A percentile compares a stretch with the other conserved stretches of the same genome.
Evolutionary conservation across 53 echinoderm and acorn worm genomes (phyloP).

Genomic region (Hippasteria phrygiana): DNA sequence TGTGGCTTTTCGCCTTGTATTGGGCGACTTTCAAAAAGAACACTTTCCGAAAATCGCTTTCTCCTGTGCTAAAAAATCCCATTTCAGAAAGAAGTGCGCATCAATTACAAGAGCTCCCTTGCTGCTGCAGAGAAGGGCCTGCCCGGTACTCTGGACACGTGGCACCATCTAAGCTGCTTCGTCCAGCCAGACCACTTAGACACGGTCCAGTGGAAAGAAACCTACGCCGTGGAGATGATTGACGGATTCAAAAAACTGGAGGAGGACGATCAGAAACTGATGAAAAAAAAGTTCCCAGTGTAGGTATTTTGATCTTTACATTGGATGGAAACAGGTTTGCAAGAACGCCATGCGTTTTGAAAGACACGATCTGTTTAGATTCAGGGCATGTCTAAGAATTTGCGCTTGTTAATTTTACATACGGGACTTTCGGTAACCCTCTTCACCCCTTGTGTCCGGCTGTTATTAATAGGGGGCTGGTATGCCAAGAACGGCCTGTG

Average conservation of each 20-base stretch:
- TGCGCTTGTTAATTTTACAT: no score
- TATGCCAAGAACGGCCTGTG: no score
- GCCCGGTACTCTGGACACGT: conserved; percentile 76
- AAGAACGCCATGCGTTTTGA: no score
- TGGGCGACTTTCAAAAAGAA: no score
- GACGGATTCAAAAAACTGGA: conserved; percentile 69
- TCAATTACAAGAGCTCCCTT: conserved; percentile 35
- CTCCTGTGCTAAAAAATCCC: background rate
- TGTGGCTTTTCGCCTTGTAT: no score
- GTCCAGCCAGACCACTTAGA: conserved; percentile 59
- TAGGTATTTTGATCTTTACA: conserved; percentile 30
- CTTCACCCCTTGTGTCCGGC: no score
- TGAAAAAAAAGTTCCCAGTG: conserved; percentile 81
- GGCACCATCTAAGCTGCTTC: conserved; percentile 96
- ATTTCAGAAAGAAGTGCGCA: conserved; percentile 73
- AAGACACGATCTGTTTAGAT: no score
- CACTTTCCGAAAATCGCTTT: no score
- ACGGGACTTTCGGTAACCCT: no score
- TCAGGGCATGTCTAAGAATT: no score
- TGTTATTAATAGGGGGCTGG: no score
- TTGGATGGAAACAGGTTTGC: no score
- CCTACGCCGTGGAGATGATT: conserved; percentile 65
- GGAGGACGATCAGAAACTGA: conserved; percentile 73
- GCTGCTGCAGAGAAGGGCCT: conserved; percentile 71
- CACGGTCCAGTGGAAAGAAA: conserved; percentile 76